phyloP scores from a whole-genome alignment of 1,140 invertebrate species.

The Rhysida immarginata region DNA sequence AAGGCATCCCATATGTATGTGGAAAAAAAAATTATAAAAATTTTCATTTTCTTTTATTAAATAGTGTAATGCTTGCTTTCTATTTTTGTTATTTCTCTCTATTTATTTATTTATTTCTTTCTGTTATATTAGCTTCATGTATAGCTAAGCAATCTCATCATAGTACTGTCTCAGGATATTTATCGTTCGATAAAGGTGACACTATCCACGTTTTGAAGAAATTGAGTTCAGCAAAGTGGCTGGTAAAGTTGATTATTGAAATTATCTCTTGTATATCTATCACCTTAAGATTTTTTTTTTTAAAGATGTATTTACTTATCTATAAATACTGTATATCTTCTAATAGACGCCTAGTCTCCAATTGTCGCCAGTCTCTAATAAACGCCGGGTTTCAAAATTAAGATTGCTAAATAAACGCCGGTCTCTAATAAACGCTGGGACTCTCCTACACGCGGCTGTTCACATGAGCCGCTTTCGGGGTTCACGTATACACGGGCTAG shows the following conservation, averaged over 20 bases:
- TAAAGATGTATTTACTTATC: no score
- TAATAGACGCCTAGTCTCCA: no score
- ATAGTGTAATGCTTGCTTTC: background rate
- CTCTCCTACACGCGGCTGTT: no score
- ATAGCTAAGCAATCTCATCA: background rate
- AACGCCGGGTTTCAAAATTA: no score
- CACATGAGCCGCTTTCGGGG: no score
- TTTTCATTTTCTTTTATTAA: background rate
- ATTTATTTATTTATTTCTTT: background rate
- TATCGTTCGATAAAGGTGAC: conserved; percentile 8
- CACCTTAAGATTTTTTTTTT: no score
- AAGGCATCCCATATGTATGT: conserved; percentile 5
- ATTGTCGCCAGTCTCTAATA: no score
- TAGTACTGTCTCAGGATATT: background rate
- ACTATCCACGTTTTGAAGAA: conserved; percentile 5
- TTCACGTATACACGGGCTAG: no score
- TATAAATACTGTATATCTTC: no score
- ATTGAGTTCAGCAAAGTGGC: background rate
- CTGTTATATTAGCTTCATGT: background rate
- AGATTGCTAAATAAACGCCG: no score
- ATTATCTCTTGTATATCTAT: no score
- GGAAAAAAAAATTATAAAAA: background rate
- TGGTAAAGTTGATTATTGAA: background rate
- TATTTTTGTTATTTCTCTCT: background rate
- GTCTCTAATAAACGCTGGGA: no score